Percentiles rank a stretch among this genome's conserved stretches.
These are phyloP conservation scores for Nyctibius bracteatus DNA, from an alignment of 2,113 vertebrate species.

Conservation along the genomic window DNA sequence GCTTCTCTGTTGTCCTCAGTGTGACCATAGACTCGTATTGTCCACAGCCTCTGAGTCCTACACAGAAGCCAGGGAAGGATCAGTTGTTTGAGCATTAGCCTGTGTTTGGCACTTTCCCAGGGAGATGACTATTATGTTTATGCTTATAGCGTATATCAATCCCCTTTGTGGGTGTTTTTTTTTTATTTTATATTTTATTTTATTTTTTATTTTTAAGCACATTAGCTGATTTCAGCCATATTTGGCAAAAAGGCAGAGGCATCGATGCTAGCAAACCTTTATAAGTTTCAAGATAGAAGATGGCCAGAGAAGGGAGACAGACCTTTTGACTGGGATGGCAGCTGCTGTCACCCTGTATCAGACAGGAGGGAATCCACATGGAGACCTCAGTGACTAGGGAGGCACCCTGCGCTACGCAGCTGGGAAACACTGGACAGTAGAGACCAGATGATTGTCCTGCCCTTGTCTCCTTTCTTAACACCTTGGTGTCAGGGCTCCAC, in stretches of 20 bases:
- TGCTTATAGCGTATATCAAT: not conserved
- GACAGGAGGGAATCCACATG: not conserved
- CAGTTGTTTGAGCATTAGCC: not conserved
- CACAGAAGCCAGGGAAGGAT: not conserved
- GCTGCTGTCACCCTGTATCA: not conserved
- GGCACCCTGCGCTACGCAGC: not conserved
- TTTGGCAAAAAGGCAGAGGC: not conserved
- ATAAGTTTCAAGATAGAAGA: not conserved
- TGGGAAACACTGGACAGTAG: not conserved
- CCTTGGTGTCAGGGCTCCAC: not conserved
- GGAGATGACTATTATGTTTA: not conserved
- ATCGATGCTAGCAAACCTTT: not conserved
- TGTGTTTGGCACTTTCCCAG: not conserved
- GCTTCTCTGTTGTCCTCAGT: not conserved
- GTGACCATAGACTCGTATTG: accelerated
- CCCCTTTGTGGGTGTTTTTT: not conserved
- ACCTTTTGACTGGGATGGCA: not conserved
- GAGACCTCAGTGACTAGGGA: not conserved
- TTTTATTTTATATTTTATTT: not conserved
- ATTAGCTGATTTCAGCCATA: not conserved
- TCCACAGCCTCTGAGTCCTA: not conserved
- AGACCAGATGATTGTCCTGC: not conserved
- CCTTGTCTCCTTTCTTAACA: not conserved
- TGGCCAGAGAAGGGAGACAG: not conserved
- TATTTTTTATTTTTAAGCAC: not conserved